Evolutionary conservation across 2,888 invertebrate species (phyloP).

Genomic region (Pammene fasciana): DNA sequence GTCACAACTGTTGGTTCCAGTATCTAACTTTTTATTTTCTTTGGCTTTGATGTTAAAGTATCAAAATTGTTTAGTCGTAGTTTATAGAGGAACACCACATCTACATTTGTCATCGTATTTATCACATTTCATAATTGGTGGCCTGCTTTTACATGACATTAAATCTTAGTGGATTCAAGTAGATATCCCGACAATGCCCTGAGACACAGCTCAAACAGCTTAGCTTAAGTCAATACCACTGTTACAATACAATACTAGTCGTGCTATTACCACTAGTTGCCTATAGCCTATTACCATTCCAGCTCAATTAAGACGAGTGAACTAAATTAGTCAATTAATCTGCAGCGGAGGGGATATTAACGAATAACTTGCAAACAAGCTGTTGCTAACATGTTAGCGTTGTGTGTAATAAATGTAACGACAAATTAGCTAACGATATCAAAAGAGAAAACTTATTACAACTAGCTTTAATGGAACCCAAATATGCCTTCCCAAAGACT

Average conservation of each 20-base stretch:
- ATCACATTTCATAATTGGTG: too few species aligned
- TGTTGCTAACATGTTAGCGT: background rate
- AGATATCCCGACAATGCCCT: background rate
- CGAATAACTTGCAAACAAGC: constrained; percentile 16
- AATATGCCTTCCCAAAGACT: too few species aligned
- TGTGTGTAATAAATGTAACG: background rate
- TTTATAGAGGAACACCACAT: too few species aligned
- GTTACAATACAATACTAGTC: constrained; percentile 2
- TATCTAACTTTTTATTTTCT: too few species aligned
- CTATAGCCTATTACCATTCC: constrained; percentile 20
- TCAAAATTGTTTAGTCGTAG: too few species aligned
- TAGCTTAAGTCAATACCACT: constrained; percentile 4
- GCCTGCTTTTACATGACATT: too few species aligned
- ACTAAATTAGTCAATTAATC: constrained; percentile 58
- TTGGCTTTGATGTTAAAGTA: too few species aligned
- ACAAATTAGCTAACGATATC: too few species aligned
- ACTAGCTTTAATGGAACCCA: too few species aligned
- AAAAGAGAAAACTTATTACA: too few species aligned
- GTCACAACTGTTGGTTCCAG: too few species aligned
- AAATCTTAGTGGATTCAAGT: background rate
- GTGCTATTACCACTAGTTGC: background rate
- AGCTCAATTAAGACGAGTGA: constrained; percentile 45
- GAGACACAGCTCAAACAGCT: background rate
- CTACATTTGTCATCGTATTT: too few species aligned
- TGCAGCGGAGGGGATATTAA: constrained; percentile 39